A percentile compares a stretch with the other conserved stretches of the same genome.
phyloP scores from a whole-genome alignment of 2,113 vertebrate genomes.

The Sterrhoptilus dennistouni region DNA sequence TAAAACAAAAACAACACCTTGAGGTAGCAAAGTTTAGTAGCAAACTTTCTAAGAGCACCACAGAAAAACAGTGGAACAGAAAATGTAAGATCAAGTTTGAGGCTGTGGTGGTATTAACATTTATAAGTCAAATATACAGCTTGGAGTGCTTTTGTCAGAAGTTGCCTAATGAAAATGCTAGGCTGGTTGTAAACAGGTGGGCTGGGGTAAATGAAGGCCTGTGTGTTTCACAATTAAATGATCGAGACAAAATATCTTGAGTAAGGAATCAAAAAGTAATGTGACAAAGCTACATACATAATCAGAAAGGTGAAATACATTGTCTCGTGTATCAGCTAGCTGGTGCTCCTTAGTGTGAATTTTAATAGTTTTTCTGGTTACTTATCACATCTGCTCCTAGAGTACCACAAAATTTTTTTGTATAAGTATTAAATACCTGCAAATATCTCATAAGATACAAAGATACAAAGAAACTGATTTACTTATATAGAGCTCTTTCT shows the following conservation, averaged over 20 bases:
- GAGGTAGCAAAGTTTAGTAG: not conserved
- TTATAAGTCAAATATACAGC: not conserved
- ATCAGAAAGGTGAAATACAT: not conserved
- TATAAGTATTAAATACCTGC: not conserved
- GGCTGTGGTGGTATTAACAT: not conserved
- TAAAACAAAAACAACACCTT: not conserved
- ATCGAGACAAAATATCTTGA: not conserved
- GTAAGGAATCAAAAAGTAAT: not conserved
- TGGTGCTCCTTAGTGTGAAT: not conserved
- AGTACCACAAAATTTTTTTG: not conserved
- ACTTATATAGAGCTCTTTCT: no score
- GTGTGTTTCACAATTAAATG: not conserved
- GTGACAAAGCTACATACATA: not conserved
- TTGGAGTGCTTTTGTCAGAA: not conserved
- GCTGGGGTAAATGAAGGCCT: not conserved
- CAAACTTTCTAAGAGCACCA: not conserved
- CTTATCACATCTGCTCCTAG: not conserved
- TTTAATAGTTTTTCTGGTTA: not conserved
- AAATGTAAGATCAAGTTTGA: not conserved
- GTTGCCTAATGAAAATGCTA: not conserved
- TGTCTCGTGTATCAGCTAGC: not conserved
- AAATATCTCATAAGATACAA: not conserved
- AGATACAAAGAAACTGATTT: not conserved
- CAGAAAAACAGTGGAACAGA: not conserved
- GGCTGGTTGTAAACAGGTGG: not conserved